Base-by-base conservation (phyloP, 2,888 invertebrate genomes). In the Hedya salicella region DNA sequence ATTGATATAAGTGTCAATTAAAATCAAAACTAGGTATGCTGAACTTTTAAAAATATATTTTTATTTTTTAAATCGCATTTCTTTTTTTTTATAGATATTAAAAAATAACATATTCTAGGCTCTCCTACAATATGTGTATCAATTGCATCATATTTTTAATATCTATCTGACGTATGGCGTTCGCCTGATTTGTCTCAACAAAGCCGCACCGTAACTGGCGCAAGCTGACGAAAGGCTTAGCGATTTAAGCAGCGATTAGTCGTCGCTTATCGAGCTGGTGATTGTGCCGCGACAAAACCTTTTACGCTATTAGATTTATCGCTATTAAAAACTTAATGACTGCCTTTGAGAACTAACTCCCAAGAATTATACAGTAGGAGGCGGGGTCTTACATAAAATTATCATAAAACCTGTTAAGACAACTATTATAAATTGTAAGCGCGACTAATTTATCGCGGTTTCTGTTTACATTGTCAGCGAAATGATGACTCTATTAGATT, bases 371-470 rank as follows among this genome's bases (percentile, higher is more conserved):
- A 81, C 79, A 78, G 74, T 75, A 70, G 76, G 82, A 80, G 83
- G 86, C 83, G 86, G 81, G 80, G 71, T 74, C 78, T 77, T 83
- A 85, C 86, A 89, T 88, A 87, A 88, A 87, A 89, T 90, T 87
- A 87, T 75, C 88, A 88, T 88, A 83, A 85, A 89, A 86, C 83
- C 81, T 83, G 81, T 82, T 79, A 81, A 84, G 81, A 81, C 77
- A 79, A 81, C 77, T 80, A 81, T 79, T 66, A 85, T 87, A 86
- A 86, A 85, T 85, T 84, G 80, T 83, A 75, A 74, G 75, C 72
- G 75, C 17, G 77, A 81, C 83, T 83, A 83, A 85, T 88, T 86
- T 86, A 85, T 85, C 80, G 77, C 77, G 76, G 75, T 76, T 76
- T 75, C 68, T 81, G 80, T 85, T 85, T 80, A 78, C 78, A 67